These are phyloP conservation scores for Hydrozoanthus gracilis DNA, from an alignment of 92 coral and sea anemone species.

Conservation along the genomic window DNA sequence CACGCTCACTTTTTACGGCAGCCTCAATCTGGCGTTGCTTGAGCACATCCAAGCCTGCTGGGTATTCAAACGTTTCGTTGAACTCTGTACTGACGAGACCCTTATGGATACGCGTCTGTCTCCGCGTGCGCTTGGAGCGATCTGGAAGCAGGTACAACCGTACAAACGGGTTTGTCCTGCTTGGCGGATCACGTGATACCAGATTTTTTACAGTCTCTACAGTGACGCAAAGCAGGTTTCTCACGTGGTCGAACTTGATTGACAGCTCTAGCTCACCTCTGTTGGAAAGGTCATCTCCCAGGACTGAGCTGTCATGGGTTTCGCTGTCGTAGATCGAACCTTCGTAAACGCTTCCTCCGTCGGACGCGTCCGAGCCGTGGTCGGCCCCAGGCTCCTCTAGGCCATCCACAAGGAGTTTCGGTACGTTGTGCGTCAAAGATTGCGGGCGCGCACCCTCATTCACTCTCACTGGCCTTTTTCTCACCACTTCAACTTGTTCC, in stretches of 20 bases:
- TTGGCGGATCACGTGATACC: slow-evolving; percentile 75
- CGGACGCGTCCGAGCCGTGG: slow-evolving; percentile 63
- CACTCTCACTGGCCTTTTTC: not conserved
- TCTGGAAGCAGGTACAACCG: slow-evolving; percentile 95
- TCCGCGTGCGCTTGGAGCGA: slow-evolving; percentile 92
- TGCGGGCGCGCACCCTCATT: not conserved
- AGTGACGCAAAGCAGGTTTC: slow-evolving; percentile 77
- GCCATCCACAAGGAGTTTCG: slow-evolving; percentile 66
- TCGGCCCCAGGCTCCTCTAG: slow-evolving; percentile 51
- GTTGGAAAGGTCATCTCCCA: slow-evolving; percentile 71
- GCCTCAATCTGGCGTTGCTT: slow-evolving; percentile 76
- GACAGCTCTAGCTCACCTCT: slow-evolving; percentile 85
- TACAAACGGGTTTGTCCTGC: slow-evolving; percentile 93
- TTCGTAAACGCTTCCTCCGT: slow-evolving; percentile 81
- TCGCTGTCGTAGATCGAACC: slow-evolving; percentile 74
- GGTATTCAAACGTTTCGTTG: slow-evolving; percentile 88
- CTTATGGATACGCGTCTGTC: slow-evolving; percentile 73
- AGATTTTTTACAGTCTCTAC: slow-evolving; percentile 79
- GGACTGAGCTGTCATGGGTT: slow-evolving; percentile 61
- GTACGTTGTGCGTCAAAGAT: slow-evolving; percentile 47
- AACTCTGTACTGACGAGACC: slow-evolving; percentile 76
- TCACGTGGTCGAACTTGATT: slow-evolving; percentile 74
- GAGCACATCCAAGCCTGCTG: slow-evolving; percentile 80
- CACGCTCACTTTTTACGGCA: slow-evolving; percentile 92
- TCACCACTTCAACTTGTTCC: slow-evolving; percentile 9